Percentiles rank a stretch among this genome's conserved stretches.
Conservation (phyloP, 2,113 vertebrate species). For the Shinisaurus crocodilurus region DNA sequence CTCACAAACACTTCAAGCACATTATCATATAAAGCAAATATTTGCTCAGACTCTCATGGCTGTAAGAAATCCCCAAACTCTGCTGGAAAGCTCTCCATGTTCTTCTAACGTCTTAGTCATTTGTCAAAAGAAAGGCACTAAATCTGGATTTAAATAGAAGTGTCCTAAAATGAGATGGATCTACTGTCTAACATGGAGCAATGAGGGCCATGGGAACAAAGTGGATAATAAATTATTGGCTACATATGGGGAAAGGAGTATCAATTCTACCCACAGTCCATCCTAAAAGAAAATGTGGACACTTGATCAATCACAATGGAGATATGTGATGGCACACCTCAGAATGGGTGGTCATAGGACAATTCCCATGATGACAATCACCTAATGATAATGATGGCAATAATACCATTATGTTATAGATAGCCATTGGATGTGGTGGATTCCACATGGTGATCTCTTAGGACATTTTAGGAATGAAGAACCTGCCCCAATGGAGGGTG, state of each 20-base stretch:
- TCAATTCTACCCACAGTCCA: not conserved
- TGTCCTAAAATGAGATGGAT: constrained; percentile 16
- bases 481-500: not conserved
- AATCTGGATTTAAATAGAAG: constrained; percentile 8
- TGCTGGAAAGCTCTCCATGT: not conserved
- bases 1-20: not conserved
- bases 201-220: not conserved
- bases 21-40: not conserved
- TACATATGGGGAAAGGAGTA: not conserved
- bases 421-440: not conserved
- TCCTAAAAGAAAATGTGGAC: not conserved
- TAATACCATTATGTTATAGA: not conserved
- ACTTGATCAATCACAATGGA: not conserved
- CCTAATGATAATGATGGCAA: not conserved
- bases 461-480: not conserved
- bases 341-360: not conserved
- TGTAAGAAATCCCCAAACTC: not conserved
- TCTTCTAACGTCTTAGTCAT: not conserved
- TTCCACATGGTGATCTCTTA: not conserved
- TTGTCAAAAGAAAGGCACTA: constrained; percentile 10
- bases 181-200: not conserved
- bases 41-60: not conserved
- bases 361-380: not conserved
- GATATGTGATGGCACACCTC: not conserved
- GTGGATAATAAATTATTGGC: constrained; percentile 1